Evolutionary conservation across 2,113 vertebrate genomes (phyloP).

Genomic region (Plecotus auritus): DNA sequence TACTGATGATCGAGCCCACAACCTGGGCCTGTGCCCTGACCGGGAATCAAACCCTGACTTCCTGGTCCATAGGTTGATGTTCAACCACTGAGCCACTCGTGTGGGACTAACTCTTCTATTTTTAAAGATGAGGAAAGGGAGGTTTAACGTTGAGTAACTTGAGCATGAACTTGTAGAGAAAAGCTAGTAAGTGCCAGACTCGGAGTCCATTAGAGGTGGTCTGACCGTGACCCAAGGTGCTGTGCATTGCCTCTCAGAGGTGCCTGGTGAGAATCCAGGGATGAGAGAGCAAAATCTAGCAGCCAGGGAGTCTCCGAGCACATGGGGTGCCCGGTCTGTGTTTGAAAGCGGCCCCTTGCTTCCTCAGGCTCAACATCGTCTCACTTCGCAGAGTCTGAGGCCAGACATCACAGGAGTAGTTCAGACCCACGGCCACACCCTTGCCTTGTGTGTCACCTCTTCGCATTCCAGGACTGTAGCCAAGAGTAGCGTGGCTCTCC

Average conservation of each 20-base stretch:
- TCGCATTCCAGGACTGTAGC: neutral
- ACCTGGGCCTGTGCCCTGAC: too few relatives aligned
- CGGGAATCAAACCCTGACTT: too few relatives aligned
- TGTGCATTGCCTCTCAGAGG: neutral
- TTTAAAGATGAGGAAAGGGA: neutral
- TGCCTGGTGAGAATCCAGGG: neutral
- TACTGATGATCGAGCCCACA: too few relatives aligned
- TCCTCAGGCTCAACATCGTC: neutral
- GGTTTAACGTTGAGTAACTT: neutral
- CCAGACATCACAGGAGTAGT: neutral
- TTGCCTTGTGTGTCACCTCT: neutral
- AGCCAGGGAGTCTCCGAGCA: neutral
- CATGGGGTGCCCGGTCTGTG: neutral
- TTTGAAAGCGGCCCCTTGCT: neutral
- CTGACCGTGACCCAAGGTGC: neutral
- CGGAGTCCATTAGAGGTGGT: neutral
- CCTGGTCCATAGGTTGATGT: too few relatives aligned
- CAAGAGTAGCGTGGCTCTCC: neutral
- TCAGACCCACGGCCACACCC: slow-evolving; percentile 5
- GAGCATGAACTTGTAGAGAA: neutral
- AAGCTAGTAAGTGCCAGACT: neutral
- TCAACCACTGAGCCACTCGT: too few relatives aligned
- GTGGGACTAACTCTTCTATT: too few relatives aligned
- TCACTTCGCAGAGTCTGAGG: neutral
- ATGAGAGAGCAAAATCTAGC: neutral